Conservation (phyloP, 1,140 invertebrate genomes). For the Drosophila triauraria region DNA sequence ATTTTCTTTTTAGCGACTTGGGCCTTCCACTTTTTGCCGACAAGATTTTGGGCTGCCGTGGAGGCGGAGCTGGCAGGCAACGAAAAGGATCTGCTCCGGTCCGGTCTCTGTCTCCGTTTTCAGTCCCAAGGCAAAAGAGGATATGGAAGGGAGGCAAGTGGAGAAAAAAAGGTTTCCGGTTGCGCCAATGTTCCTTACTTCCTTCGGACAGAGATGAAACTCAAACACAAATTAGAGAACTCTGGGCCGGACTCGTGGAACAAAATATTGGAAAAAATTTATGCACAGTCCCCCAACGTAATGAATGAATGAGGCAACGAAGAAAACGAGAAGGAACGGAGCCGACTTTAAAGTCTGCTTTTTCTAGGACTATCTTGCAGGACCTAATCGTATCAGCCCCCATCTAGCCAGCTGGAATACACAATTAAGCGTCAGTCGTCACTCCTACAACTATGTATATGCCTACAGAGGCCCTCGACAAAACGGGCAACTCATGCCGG, state of each 20-base stretch:
- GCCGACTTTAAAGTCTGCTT: constrained; percentile 35
- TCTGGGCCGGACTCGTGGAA: constrained; percentile 48
- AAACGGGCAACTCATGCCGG: constrained; percentile 43
- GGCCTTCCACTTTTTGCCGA: constrained; percentile 38
- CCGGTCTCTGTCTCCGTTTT: constrained; percentile 46
- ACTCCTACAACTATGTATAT: constrained; percentile 30
- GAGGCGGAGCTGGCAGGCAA: constrained; percentile 33
- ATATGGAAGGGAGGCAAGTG: not conserved
- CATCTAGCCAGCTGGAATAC: constrained; percentile 54
- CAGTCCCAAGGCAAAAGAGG: constrained; percentile 52
- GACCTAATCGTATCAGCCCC: constrained; percentile 48
- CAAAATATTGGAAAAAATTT: constrained; percentile 59
- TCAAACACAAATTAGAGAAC: constrained; percentile 81
- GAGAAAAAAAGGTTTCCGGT: constrained; percentile 77
- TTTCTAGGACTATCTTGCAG: not conserved
- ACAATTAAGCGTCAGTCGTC: constrained; percentile 59
- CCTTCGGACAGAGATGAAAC: constrained; percentile 66
- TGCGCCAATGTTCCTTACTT: constrained; percentile 75
- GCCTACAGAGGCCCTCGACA: constrained; percentile 60
- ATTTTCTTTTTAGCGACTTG: constrained; percentile 48
- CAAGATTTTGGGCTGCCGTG: constrained; percentile 58
- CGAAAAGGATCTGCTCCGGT: constrained; percentile 26
- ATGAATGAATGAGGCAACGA: constrained; percentile 52
- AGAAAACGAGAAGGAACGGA: constrained; percentile 13
- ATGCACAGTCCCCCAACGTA: constrained; percentile 51